Evolutionary conservation across 2,797 vertebrate genomes (phyloP), one percentile per base, ranked within the genome.

Genomic region (Hyperoplus immaculatus): DNA sequence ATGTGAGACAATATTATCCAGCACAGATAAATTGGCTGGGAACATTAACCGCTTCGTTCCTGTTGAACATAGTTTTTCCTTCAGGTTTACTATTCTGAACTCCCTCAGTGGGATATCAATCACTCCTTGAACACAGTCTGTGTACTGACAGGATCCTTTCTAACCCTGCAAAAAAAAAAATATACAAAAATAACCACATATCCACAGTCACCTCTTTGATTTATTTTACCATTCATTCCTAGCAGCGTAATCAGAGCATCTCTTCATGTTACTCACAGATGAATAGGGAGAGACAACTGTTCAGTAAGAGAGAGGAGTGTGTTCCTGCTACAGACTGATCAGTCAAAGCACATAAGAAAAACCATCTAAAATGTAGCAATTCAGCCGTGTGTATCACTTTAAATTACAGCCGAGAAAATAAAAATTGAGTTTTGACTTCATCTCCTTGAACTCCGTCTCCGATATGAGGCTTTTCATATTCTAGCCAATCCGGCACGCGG

Each of bases 361-460:
- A 55, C 56, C 79, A 81, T 86, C 75, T 55, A 18, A 77, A 84
- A 78, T 75, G 82, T 63, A 41, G 67, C 69, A 72, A 83, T 80
- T 87, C 78, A 81, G 75, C 60, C 0, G 53, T 14, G 71, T 39
- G 71, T 39, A 79, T 80, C 55, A 49, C 85, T 84, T 85, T 80
- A 87, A 83, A 88, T 87, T 84, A 89, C 72, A 68, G 78, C 64
- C 64, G 74, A 76, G 80, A 68, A 88, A 85, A 88, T 81, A 83
- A 85, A 79, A 89, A 82, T 69, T 58, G 57, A 80, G 67, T 82
- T 86, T 81, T 77, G 80, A 89, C 81, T 90, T 84, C 74, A 85
- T 87, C 83, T 87, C 84, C 87, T 90, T 89, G 77, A 90, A 89
- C 82, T 85, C 82, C 76, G 81, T 78, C 82, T 85, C 83, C 77